Conservation (phyloP, 2,797 vertebrate species). For the Parauchenoglanis ngamensis region DNA sequence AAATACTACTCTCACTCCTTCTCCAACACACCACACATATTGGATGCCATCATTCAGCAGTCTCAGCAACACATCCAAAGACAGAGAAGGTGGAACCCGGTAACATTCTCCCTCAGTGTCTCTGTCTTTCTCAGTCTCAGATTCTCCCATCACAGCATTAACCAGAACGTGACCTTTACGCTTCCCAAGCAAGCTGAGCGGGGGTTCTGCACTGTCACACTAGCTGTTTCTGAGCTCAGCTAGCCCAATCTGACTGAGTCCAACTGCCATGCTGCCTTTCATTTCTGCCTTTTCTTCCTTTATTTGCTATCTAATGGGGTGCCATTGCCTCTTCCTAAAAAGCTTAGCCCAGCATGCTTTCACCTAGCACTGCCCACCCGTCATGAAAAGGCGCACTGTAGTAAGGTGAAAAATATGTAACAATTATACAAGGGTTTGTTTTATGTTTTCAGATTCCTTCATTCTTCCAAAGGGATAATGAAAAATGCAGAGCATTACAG, state of each 20-base stretch:
- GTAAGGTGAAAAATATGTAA: not conserved
- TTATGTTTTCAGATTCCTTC: not conserved
- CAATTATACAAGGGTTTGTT: not conserved
- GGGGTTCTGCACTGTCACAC: slow-evolving; percentile 22
- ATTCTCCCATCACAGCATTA: slow-evolving; percentile 39
- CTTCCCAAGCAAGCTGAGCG: not conserved
- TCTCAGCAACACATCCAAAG: slow-evolving; percentile 7
- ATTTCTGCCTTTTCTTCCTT: not conserved
- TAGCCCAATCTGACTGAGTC: not conserved
- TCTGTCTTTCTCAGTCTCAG: slow-evolving; percentile 13
- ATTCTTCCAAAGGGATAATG: not conserved
- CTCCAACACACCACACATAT: not conserved
- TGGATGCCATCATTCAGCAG: not conserved
- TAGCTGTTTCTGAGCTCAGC: slow-evolving; percentile 46
- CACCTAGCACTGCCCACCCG: not conserved
- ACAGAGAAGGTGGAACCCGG: not conserved
- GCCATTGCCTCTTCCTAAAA: slow-evolving; percentile 14
- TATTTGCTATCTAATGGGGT: not conserved
- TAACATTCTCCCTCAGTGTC: not conserved
- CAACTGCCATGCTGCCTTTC: not conserved
- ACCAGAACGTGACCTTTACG: slow-evolving; percentile 48
- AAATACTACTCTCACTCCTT: slow-evolving; percentile 11
- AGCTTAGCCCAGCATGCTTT: not conserved
- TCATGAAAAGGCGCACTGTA: not conserved
- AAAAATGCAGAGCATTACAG: not conserved